Evolutionary conservation across 2,888 invertebrate genomes (phyloP), one percentile per base, ranked within the genome.

Genomic region (Philaethria dido): DNA sequence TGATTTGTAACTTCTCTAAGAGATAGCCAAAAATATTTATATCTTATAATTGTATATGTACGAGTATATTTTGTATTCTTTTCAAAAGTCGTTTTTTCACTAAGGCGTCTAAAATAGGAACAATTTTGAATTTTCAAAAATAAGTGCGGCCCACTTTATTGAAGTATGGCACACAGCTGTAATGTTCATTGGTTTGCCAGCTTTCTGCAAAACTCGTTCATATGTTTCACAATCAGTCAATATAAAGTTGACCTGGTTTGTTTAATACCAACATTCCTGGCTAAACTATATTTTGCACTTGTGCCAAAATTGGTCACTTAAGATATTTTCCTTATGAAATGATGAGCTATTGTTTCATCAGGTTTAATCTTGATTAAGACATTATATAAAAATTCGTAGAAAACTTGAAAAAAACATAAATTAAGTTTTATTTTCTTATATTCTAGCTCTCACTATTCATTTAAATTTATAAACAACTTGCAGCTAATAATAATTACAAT

Each of bases 241-340:
- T 68, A 66, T 64, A 62, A 65, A 65, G 65, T 64, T 60, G 60
- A 70, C 70, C 72, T 66, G 64, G 69, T 71, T 69, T 63, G 61
- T 64, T 64, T 29, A 48, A 67, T 71, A 68, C 39, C 52, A 59
- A 68, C 69, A 71, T 71, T 72, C 62, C 64, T 66, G 64, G 55
- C 45, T 64, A 45, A 55, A 62, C 60, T 60, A 50, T 16, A 64
- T 64, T 57, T 25, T 39, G 18, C 22, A 64, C 25, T 52, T 45
- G 2, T 25, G 13, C 9, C 29, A 18, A 45, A 45, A 44, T 29
- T 25, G 29, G n/a, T 29, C 18, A 25, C 11, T 59, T 44, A 42
- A 6, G 3, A 5, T 25, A 59, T 45, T 45, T 33, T 52, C n/a
- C 29, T 52, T 9, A 16, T 50, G 0, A 52, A 33, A 52, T 52